Evolutionary conservation across 2,113 vertebrate species (phyloP).

Genomic region (Pseudopodoces humilis): DNA sequence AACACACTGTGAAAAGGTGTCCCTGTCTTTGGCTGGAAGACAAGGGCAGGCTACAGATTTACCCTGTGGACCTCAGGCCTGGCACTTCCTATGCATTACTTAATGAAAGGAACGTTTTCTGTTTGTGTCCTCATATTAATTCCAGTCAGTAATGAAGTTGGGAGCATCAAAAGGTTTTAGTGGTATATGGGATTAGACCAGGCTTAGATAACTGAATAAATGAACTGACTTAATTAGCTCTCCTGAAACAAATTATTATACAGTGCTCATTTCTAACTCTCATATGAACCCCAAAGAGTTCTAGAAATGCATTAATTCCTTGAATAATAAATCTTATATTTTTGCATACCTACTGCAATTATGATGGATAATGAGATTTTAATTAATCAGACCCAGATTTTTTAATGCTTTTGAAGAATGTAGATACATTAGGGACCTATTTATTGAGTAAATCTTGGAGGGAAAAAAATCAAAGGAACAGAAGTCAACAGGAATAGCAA

Average conservation of each 20-base stretch:
- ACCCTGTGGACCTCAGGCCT: not conserved
- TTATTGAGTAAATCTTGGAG: constrained; percentile 9
- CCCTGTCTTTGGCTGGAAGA: not conserved
- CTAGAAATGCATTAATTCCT: constrained; percentile 72
- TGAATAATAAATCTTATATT: constrained; percentile 64
- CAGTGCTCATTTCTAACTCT: constrained; percentile 64
- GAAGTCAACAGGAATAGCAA: not conserved
- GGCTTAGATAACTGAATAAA: constrained; percentile 62
- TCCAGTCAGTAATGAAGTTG: constrained; percentile 34
- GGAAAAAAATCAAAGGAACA: not conserved
- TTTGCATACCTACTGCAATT: constrained; percentile 64
- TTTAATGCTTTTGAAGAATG: constrained; percentile 30
- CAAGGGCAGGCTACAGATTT: not conserved
- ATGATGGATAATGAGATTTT: constrained; percentile 75
- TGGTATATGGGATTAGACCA: not conserved
- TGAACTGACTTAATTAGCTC: constrained; percentile 64
- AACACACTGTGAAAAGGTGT: not conserved
- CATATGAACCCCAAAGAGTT: constrained; percentile 57
- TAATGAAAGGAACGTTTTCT: not conserved
- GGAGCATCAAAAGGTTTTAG: constrained; percentile 47
- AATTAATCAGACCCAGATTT: constrained; percentile 71
- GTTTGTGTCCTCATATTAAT: constrained; percentile 7
- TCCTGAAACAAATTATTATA: constrained; percentile 71
- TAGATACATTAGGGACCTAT: constrained; percentile 4
- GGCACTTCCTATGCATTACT: not conserved